Evolutionary conservation across 2,113 vertebrate species (phyloP).

Genomic region (Pelmatolapia mariae): DNA sequence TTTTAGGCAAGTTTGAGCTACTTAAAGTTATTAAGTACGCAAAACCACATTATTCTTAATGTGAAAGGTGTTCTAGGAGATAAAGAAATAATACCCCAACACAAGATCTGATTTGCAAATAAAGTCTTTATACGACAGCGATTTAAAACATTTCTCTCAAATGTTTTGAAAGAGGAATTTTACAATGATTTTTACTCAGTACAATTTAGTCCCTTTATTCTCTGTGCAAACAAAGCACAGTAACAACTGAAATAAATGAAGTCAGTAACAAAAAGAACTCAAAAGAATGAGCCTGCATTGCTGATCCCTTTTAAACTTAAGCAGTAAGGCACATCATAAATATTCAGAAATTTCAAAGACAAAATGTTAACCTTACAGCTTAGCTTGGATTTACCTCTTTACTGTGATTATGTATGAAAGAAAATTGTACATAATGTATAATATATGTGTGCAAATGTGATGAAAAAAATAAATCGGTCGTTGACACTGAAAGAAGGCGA

Average conservation of each 20-base stretch:
- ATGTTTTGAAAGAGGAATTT: neutral
- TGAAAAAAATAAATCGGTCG: neutral
- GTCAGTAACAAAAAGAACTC: neutral
- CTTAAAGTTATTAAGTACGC: neutral
- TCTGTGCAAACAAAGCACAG: neutral
- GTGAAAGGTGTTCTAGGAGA: neutral
- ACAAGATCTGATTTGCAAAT: neutral
- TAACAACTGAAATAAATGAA: neutral
- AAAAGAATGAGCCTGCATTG: neutral
- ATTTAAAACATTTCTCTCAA: neutral
- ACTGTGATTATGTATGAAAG: neutral
- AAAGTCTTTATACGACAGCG: neutral
- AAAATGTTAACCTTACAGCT: neutral
- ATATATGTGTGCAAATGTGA: neutral
- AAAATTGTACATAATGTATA: neutral
- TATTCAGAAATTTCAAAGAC: neutral
- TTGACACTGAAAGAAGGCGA: neutral
- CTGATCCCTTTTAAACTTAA: neutral
- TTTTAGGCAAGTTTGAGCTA: neutral
- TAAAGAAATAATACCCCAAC: conserved; percentile 4
- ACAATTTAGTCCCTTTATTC: neutral
- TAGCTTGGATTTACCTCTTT: neutral
- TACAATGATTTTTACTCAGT: neutral
- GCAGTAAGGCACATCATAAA: conserved; percentile 38
- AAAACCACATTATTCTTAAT: neutral